Evolutionary conservation across 2,113 vertebrate species (phyloP).

Genomic region (Galbula dea): DNA sequence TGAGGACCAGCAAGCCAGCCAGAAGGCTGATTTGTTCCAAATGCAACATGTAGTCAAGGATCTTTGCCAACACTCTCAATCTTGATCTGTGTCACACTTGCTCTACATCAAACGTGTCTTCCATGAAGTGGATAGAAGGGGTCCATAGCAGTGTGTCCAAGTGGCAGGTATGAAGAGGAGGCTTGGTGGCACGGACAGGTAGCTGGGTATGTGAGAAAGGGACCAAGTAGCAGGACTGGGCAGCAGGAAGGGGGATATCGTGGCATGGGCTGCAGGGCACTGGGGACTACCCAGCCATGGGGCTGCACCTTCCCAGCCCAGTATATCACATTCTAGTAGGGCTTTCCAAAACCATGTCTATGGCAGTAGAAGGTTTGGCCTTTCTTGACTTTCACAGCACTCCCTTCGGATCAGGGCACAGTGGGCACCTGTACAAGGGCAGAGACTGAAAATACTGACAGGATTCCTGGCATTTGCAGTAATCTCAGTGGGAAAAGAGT

Average conservation of each 20-base stretch:
- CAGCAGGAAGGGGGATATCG: not conserved
- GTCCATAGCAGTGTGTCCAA: not conserved
- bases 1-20: not conserved
- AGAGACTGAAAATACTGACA: not conserved
- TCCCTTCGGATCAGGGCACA: not conserved
- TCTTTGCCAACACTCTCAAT: not conserved
- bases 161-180: not conserved
- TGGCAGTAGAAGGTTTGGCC: not conserved
- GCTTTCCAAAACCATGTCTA: not conserved
- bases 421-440: not conserved
- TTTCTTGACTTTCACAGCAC: not conserved
- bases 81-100: not conserved
- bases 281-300: not conserved
- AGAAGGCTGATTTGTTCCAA: not conserved
- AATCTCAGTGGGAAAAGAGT: not conserved
- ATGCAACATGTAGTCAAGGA: not conserved
- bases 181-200: not conserved
- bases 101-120: not conserved
- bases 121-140: not conserved
- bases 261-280: not conserved
- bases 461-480: not conserved
- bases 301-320: accelerated
- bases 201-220: not conserved
- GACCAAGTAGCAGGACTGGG: not conserved
- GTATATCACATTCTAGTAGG: accelerated